A percentile compares a stretch with the other conserved stretches of the same genome.
Conservation (phyloP, 2,797 vertebrate species). For the Arnoldichthys spilopterus region DNA sequence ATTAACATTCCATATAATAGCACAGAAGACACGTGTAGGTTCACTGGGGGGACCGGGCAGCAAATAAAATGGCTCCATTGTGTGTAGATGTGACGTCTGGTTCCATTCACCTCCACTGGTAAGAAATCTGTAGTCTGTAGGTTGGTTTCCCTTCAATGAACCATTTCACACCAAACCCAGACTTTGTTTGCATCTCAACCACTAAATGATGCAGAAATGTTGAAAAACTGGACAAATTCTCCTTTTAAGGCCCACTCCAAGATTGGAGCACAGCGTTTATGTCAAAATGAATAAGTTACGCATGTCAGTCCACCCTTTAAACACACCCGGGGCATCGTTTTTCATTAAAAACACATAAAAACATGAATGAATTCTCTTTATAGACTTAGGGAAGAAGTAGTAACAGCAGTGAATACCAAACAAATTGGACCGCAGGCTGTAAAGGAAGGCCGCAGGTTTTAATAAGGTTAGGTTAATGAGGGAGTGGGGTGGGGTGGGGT, state of each 20-base stretch:
- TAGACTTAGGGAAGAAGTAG: conserved; percentile 36
- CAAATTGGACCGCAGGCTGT: conserved; percentile 65
- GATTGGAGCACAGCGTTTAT: not conserved
- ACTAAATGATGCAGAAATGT: not conserved
- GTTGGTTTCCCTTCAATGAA: too few species aligned
- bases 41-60: too few species aligned
- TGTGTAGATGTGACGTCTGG: too few species aligned
- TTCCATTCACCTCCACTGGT: too few species aligned
- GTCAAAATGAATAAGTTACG: not conserved
- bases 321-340: not conserved
- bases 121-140: too few species aligned
- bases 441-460: conserved; percentile 57
- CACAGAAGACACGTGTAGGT: too few species aligned
- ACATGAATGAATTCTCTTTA: not conserved
- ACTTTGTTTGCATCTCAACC: too few species aligned
- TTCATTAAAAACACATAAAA: conserved; percentile 6
- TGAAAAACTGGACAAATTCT: not conserved
- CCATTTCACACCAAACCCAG: too few species aligned
- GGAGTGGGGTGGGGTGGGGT: conserved; percentile 15
- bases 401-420: conserved; percentile 59
- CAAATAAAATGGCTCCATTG: too few species aligned
- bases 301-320: not conserved
- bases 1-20: too few species aligned
- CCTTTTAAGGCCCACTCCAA: not conserved
- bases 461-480: conserved; percentile 60